Percentiles rank a stretch among this genome's conserved stretches.
Evolutionary conservation across 2,888 invertebrate genomes (phyloP).

Genomic region (Gastracanthus pulcherrimus): DNA sequence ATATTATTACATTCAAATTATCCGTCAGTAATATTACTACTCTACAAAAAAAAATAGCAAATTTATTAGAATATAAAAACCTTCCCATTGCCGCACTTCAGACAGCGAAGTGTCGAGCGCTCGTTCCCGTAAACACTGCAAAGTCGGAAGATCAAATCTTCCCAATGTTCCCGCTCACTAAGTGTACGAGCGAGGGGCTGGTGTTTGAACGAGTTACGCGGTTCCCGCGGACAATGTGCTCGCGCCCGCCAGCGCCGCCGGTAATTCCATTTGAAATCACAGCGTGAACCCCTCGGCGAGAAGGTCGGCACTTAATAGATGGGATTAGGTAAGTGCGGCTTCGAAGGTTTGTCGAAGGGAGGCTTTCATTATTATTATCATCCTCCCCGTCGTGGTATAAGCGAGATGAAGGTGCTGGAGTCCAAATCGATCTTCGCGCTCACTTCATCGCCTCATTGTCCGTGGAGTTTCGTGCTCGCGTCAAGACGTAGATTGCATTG

Average conservation of each 20-base stretch:
- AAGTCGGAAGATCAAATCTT: not conserved
- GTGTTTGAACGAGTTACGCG: not conserved
- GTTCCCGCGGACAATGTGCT: conserved; percentile 19
- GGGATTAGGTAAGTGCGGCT: conserved; percentile 18
- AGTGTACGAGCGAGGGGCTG: not conserved
- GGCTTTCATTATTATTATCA: conserved; percentile 41
- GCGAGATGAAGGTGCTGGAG: not conserved
- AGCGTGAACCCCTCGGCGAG: not conserved
- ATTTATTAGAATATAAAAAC: not conserved
- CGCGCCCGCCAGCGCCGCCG: not conserved
- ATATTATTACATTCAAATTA: too few relatives aligned
- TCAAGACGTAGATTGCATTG: not conserved
- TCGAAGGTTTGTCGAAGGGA: conserved; percentile 16
- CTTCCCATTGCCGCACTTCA: not conserved
- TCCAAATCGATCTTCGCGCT: conserved; percentile 8
- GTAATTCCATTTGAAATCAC: conserved; percentile 44
- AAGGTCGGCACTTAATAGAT: conserved; percentile 32
- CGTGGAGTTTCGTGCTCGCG: not conserved
- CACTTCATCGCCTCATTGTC: not conserved
- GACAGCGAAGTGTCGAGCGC: not conserved
- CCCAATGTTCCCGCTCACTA: not conserved
- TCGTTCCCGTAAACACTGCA: not conserved
- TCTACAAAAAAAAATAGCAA: not conserved
- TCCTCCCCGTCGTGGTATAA: not conserved
- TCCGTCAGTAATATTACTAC: too few relatives aligned